Base-by-base conservation (phyloP, 2,113 vertebrate species). In the Oncorhynchus gorbuscha region DNA sequence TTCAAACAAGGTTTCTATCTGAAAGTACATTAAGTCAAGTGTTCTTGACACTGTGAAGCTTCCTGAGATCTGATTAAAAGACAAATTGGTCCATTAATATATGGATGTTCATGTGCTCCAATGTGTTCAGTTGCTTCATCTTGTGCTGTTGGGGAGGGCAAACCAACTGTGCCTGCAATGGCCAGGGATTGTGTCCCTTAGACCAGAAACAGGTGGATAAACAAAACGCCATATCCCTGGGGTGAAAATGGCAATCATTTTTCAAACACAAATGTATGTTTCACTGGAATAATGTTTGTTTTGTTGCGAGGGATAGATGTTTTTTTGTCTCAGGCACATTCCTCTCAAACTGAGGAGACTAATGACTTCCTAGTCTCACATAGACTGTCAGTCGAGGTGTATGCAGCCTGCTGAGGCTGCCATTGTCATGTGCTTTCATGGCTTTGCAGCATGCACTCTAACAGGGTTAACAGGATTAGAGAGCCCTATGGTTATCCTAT, bases 381-480 rank as follows among this genome's bases (percentile, higher is more conserved):
- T 24, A 22, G 59, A 22, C 59, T 62, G 59, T 8, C 16, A 62
- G 20, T 62, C n/a, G 32, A 16, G 39, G 45, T 72, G 32, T 9
- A 35, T n/a, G 32, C 30, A 35, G 67, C 16, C 67, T 20, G 65
- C 65, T 28, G 65, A 67, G 16, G 65, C 13, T 67, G 13, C 24
- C 28, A 16, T 30, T 67, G 16, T 4, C 24, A 30, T 67, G 65
- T 32, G 65, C 32, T 26, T 26, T 58, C 55, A 8, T 69, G n/a
- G 22, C 51, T 58, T 22, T 78, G 69, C 30, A 65, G 55, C 32
- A 30, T 55, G 58, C 55, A 59, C 71, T 71, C 58, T 72, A 73
- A 28, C 81, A 75, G 85, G 81, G 83, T 88, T 86, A 89, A 89
- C 84, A 61, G 79, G 87, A 88, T 91, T 84, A 83, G 71, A 78